Evolutionary conservation across 2,888 invertebrate genomes (phyloP).

Genomic region (Epicampocera succincta): DNA sequence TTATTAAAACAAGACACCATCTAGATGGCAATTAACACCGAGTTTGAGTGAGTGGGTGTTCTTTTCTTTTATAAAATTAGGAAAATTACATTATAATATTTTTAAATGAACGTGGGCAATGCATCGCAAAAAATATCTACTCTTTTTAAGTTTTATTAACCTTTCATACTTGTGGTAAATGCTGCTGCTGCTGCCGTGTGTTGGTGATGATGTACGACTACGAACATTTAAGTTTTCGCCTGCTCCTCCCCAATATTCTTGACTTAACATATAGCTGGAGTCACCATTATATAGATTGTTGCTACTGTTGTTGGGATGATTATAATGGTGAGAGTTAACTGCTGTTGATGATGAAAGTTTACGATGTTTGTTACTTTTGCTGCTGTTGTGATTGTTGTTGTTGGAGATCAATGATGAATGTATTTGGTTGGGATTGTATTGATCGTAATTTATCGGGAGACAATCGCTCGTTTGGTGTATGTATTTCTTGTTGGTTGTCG

Average conservation of each 20-base stretch:
- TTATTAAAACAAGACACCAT: too few species aligned
- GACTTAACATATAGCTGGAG: constrained; percentile 71
- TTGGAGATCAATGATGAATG: constrained; percentile 79
- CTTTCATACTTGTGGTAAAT: constrained; percentile 75
- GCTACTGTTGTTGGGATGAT: constrained; percentile 69
- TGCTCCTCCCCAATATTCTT: constrained; percentile 82
- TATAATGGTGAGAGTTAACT: constrained; percentile 71
- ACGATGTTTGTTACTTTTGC: constrained; percentile 74
- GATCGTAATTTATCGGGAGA: constrained; percentile 74
- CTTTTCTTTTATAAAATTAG: too few species aligned
- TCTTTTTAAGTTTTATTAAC: constrained; percentile 57
- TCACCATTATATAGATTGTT: constrained; percentile 72
- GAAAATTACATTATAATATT: too few species aligned
- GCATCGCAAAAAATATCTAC: too few species aligned
- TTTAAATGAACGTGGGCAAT: too few species aligned
- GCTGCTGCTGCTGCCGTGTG: constrained; percentile 75
- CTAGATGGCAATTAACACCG: too few species aligned
- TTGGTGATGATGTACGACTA: constrained; percentile 84
- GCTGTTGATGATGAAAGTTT: constrained; percentile 74
- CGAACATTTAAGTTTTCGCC: constrained; percentile 81
- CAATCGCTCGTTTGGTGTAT: constrained; percentile 74
- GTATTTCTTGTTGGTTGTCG: constrained; percentile 62
- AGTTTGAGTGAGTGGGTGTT: too few species aligned
- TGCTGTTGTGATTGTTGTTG: constrained; percentile 73
- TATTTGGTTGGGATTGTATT: constrained; percentile 76